A percentile compares a stretch with the other conserved stretches of the same genome.
Conservation (phyloP, 2,888 invertebrate species). For the Atethmia centrago region DNA sequence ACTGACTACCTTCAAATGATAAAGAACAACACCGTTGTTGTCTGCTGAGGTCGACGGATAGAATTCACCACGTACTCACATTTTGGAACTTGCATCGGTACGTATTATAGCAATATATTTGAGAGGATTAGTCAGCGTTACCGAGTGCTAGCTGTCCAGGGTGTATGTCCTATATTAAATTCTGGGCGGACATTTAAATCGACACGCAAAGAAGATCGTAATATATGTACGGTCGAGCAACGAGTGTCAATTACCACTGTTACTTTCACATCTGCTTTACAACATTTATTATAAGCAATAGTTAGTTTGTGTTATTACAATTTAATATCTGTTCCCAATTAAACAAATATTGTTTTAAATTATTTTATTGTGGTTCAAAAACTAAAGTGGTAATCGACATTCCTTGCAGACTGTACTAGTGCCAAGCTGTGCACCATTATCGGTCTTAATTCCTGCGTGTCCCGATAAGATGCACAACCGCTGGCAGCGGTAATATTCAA, state of each 20-base stretch:
- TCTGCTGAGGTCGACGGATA: conserved; percentile 9
- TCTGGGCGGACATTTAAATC: background rate
- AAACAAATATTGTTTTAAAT: background rate
- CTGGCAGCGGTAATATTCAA: conserved; percentile 30
- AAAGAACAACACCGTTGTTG: conserved; percentile 47
- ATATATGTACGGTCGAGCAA: background rate
- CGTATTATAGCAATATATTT: background rate
- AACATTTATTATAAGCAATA: background rate
- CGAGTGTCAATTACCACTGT: background rate
- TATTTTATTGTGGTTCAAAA: background rate
- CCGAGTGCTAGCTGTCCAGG: background rate
- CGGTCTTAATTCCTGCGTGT: background rate
- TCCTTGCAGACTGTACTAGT: background rate
- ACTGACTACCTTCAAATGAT: conserved; percentile 53
- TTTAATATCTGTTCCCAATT: background rate
- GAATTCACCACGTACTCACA: background rate
- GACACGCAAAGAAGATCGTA: background rate
- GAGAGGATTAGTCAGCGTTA: background rate
- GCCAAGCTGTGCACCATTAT: background rate
- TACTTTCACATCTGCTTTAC: background rate
- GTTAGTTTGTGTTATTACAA: background rate
- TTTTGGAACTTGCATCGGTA: background rate
- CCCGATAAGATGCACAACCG: conserved; percentile 18
- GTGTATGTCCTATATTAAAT: background rate
- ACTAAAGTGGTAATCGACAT: background rate